A percentile compares a stretch with the other conserved stretches of the same genome.
Evolutionary conservation across 2,888 invertebrate species (phyloP).

Genomic region (Melanophora roralis): DNA sequence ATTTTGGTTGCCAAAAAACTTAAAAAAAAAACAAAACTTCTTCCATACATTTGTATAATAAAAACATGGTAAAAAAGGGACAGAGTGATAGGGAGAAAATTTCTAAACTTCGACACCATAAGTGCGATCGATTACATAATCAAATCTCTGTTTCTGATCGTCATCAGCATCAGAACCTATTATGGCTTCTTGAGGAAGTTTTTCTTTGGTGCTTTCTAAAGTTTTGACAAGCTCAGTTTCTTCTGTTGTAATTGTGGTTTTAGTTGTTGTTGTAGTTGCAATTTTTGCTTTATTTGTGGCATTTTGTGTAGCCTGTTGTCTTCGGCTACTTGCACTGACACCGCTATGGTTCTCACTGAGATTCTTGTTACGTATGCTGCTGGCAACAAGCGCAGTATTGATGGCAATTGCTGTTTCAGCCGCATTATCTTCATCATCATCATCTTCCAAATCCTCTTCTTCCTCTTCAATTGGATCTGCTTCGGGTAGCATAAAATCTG

Average conservation of each 20-base stretch:
- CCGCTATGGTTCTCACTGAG: constrained; percentile 71
- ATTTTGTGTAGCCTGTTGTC: constrained; percentile 63
- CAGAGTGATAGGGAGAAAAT: neutral
- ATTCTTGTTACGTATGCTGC: constrained; percentile 76
- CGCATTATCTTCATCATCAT: constrained; percentile 69
- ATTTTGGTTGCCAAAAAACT: no score
- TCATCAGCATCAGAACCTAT: constrained; percentile 76
- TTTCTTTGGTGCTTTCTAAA: constrained; percentile 56
- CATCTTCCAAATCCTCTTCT: constrained; percentile 65
- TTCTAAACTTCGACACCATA: constrained; percentile 89
- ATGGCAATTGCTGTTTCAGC: constrained; percentile 74
- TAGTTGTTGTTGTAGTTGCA: constrained; percentile 41
- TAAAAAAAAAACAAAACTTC: neutral
- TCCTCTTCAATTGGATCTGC: constrained; percentile 76
- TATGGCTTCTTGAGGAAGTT: constrained; percentile 33
- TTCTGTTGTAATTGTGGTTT: constrained; percentile 40
- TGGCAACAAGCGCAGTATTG: constrained; percentile 75
- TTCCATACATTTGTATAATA: neutral
- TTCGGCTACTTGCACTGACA: constrained; percentile 53
- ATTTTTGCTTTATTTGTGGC: constrained; percentile 56
- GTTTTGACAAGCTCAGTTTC: constrained; percentile 17
- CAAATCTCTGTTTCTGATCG: constrained; percentile 79
- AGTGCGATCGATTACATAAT: constrained; percentile 89
- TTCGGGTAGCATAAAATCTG: constrained; percentile 78
- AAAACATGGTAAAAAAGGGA: no score